phyloP scores from a whole-genome alignment of 2,888 invertebrate species.

The Lasioglossum leucozonium region DNA sequence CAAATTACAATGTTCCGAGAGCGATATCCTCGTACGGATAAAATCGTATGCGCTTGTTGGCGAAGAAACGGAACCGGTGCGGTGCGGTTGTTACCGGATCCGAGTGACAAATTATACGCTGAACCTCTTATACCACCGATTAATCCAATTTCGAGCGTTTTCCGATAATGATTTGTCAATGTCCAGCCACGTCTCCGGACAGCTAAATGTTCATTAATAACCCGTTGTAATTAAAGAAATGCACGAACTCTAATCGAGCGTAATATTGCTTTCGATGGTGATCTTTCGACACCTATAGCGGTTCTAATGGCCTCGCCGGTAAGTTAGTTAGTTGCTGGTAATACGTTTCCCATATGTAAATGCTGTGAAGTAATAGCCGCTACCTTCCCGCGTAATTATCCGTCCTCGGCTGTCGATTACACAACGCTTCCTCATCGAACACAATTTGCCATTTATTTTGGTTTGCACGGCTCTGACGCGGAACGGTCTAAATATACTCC shows the following conservation, averaged over 20 bases:
- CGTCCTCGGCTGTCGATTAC: slow-evolving; percentile 38
- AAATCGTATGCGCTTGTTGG: slow-evolving; percentile 24
- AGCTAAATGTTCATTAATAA: slow-evolving; percentile 34
- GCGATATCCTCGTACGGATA: slow-evolving; percentile 48
- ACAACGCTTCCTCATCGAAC: slow-evolving; percentile 35
- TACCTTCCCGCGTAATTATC: slow-evolving; percentile 47
- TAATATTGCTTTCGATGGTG: slow-evolving; percentile 33
- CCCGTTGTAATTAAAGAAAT: slow-evolving; percentile 34
- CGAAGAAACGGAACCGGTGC: slow-evolving; percentile 1
- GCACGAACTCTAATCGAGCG: slow-evolving; percentile 20
- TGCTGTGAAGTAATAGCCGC: slow-evolving; percentile 26
- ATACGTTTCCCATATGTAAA: slow-evolving; percentile 22
- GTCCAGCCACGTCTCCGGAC: background rate
- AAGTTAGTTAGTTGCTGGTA: slow-evolving; percentile 4
- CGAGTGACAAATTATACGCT: slow-evolving; percentile 55
- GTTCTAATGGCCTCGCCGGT: slow-evolving; percentile 16
- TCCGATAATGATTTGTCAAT: slow-evolving; percentile 10
- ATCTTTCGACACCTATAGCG: slow-evolving; percentile 38
- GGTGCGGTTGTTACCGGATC: slow-evolving; percentile 25
- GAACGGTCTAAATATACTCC: slow-evolving; percentile 7
- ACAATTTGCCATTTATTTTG: slow-evolving; percentile 16
- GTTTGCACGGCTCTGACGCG: slow-evolving; percentile 1
- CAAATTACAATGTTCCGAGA: slow-evolving; percentile 61
- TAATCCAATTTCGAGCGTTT: slow-evolving; percentile 8
- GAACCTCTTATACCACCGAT: slow-evolving; percentile 30